These are phyloP conservation scores for Muscicapa adusta DNA, from an alignment of 2,113 vertebrate genomes.

Conservation along the genomic window DNA sequence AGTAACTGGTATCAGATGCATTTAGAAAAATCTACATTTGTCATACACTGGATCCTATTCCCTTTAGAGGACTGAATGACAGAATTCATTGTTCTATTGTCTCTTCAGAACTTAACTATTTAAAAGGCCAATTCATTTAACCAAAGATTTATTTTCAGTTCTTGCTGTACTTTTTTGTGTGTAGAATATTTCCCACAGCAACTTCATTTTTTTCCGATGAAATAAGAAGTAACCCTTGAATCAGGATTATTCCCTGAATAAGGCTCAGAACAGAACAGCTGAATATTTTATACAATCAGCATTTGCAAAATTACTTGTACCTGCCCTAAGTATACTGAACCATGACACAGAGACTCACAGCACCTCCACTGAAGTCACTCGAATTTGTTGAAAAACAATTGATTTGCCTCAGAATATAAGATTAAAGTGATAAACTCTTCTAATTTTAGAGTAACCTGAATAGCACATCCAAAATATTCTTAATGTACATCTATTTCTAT, in stretches of 20 bases:
- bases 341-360: neutral
- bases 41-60: neutral
- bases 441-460: conserved; percentile 20
- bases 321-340: neutral
- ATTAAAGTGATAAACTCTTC: neutral
- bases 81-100: neutral
- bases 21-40: neutral
- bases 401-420: neutral
- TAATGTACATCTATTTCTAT: neutral
- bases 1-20: neutral
- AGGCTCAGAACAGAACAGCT: neutral
- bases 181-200: neutral
- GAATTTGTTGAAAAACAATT: neutral
- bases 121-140: neutral
- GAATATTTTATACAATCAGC: neutral
- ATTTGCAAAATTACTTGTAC: neutral
- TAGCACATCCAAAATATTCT: neutral
- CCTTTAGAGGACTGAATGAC: neutral
- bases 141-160: neutral
- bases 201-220: neutral
- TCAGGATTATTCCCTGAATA: neutral
- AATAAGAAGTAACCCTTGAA: neutral
- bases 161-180: neutral
- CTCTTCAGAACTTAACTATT: neutral
- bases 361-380: neutral